These are phyloP conservation scores for Nestor notabilis DNA, from an alignment of 2,113 vertebrate genomes.

Conservation along the genomic window DNA sequence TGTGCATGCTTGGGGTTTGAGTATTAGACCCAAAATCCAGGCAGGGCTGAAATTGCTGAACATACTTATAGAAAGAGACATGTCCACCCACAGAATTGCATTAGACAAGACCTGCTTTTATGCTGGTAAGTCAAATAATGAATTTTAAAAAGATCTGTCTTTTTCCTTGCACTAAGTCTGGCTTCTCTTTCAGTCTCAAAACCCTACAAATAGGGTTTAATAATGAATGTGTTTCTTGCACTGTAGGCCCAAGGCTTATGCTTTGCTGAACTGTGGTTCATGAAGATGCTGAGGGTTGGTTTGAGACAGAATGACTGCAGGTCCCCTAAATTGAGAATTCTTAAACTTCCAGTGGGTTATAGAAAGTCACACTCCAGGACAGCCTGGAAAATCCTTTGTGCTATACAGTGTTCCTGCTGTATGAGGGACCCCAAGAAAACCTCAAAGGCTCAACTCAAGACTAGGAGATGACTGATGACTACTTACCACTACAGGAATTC, in stretches of 20 bases:
- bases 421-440: background rate
- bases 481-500: background rate
- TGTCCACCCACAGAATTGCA: background rate
- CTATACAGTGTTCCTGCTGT: background rate
- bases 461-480: background rate
- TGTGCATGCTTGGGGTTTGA: background rate
- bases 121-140: background rate
- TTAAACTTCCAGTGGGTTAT: background rate
- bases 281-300: background rate
- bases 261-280: background rate
- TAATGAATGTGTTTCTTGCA: background rate
- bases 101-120: background rate
- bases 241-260: background rate
- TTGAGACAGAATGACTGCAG: background rate
- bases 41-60: background rate
- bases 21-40: background rate
- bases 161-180: background rate
- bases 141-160: background rate
- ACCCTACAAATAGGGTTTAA: background rate
- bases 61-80: fast-evolving
- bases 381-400: background rate
- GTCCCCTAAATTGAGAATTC: background rate
- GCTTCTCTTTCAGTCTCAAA: background rate
- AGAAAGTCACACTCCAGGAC: background rate
- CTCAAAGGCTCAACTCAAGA: background rate